These are phyloP conservation scores for Acanthochromis polyacanthus DNA, from an alignment of 2,113 vertebrate genomes.

Conservation along the genomic window DNA sequence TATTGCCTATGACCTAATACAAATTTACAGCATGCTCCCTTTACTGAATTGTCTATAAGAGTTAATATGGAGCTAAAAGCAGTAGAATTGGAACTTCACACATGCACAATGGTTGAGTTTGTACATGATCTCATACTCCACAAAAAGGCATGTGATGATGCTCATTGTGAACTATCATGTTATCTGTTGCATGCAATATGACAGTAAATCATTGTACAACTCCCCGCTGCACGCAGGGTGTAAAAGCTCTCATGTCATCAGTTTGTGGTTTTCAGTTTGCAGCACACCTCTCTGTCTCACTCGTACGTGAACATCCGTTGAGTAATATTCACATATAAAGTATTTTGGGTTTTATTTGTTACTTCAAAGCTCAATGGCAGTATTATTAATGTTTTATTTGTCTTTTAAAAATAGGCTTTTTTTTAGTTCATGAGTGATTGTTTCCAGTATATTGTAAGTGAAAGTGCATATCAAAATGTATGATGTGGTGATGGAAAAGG, in stretches of 20 bases:
- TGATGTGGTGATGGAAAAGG: no score
- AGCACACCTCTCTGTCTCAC: background rate
- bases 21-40: slow-evolving; percentile 5
- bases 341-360: no score
- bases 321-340: background rate
- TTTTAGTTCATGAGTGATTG: no score
- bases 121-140: background rate
- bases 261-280: background rate
- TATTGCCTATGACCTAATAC: slow-evolving; percentile 55
- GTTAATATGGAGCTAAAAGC: background rate
- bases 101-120: background rate
- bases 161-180: background rate
- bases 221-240: background rate
- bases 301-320: background rate
- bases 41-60: background rate
- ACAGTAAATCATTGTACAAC: background rate
- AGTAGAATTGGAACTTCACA: background rate
- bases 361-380: no score
- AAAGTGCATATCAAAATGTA: no score
- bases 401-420: no score
- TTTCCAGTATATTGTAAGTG: no score
- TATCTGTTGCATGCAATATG: background rate
- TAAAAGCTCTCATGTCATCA: background rate
- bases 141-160: background rate
- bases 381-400: no score